Percentiles rank a stretch among this genome's conserved stretches.
phyloP scores from a whole-genome alignment of 2,113 vertebrate species.

The Machaerirhynchus nigripectus region DNA sequence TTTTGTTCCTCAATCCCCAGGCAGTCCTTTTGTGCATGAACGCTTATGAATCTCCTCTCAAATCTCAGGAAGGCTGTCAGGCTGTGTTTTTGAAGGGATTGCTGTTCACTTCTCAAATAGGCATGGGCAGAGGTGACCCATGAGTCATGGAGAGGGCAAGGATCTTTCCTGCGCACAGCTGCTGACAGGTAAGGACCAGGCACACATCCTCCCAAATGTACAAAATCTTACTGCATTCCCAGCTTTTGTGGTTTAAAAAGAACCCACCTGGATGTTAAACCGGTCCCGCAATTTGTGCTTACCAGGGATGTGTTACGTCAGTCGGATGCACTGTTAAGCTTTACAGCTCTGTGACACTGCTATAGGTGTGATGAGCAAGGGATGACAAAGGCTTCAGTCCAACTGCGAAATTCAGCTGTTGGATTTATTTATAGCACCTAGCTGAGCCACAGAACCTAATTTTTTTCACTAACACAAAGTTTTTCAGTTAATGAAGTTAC shows the following conservation, averaged over 20 bases:
- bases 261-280: not conserved
- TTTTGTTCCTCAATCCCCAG: not conserved
- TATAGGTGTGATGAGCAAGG: not conserved
- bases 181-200: not conserved
- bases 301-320: fast-evolving
- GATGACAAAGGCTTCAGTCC: not conserved
- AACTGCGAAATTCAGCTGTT: not conserved
- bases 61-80: not conserved
- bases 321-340: not conserved
- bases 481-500: not conserved
- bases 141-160: not conserved
- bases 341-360: not conserved
- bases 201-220: not conserved
- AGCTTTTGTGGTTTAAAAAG: not conserved
- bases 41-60: not conserved
- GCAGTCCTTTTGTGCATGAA: not conserved
- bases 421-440: not conserved
- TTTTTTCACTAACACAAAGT: not conserved
- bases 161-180: not conserved
- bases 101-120: not conserved
- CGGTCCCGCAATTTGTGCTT: not conserved
- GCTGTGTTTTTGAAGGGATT: not conserved
- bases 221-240: not conserved
- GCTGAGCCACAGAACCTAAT: not conserved
- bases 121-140: not conserved